These are phyloP conservation scores for Porites cylindrica DNA, from an alignment of 92 coral and sea anemone species.

Conservation along the genomic window DNA sequence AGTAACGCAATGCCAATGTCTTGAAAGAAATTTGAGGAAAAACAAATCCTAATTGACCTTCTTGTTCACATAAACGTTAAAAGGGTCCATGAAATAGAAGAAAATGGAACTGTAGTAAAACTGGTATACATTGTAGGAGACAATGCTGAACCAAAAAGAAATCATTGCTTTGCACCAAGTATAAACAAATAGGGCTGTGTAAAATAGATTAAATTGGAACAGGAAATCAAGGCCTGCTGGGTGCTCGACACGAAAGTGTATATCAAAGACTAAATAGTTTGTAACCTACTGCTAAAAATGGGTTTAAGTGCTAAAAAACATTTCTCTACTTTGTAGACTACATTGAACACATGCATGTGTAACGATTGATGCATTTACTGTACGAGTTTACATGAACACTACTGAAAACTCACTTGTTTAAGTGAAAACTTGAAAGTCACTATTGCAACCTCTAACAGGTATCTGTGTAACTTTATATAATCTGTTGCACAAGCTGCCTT, in stretches of 20 bases:
- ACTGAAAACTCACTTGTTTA: too few species aligned
- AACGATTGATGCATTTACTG: too few species aligned
- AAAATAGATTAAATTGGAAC: not conserved
- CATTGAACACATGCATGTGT: not conserved
- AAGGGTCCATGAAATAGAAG: not conserved
- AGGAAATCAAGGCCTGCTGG: not conserved
- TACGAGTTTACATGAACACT: not conserved
- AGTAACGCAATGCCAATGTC: not conserved
- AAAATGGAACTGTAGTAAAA: not conserved
- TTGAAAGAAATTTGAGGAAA: not conserved
- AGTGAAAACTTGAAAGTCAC: too few species aligned
- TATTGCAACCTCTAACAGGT: too few species aligned
- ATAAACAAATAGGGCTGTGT: slow-evolving; percentile 1
- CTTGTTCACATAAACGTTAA: slow-evolving; percentile 1
- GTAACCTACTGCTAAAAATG: not conserved
- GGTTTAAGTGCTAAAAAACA: not conserved
- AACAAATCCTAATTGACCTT: not conserved
- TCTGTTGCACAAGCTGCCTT: too few species aligned
- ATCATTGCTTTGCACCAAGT: not conserved
- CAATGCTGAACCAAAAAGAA: not conserved
- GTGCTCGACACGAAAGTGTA: not conserved
- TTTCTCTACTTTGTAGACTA: not conserved
- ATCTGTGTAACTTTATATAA: too few species aligned
- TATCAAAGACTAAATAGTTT: too few species aligned
- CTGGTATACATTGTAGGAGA: not conserved